phyloP scores from a whole-genome alignment of 2,797 vertebrate genomes.

The Microctenopoma steveboyesi region DNA sequence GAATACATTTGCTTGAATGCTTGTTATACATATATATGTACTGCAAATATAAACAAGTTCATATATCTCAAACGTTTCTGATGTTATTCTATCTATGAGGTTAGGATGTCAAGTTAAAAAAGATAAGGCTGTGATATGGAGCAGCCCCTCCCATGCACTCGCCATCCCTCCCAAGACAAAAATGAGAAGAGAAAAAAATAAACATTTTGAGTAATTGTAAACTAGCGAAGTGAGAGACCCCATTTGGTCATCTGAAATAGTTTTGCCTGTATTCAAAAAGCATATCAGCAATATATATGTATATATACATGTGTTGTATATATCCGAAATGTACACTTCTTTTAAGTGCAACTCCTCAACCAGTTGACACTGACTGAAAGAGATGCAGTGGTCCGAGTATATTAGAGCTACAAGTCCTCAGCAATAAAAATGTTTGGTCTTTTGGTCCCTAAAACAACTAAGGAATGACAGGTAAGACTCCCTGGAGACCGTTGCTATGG shows the following conservation, averaged over 20 bases:
- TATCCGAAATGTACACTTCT: slow-evolving; percentile 85
- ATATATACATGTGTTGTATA: slow-evolving; percentile 85
- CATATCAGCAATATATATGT: slow-evolving; percentile 92
- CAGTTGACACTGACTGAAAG: slow-evolving; percentile 89
- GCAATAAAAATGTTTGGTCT: slow-evolving; percentile 99
- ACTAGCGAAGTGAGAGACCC: slow-evolving; percentile 86
- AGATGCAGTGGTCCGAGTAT: slow-evolving; percentile 93
- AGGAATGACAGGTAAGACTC: slow-evolving; percentile 99
- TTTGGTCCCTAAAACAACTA: slow-evolving; percentile 99
- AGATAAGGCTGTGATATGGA: slow-evolving; percentile 87
- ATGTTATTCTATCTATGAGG: slow-evolving; percentile 92
- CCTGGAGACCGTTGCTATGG: slow-evolving; percentile 90
- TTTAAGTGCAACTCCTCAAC: slow-evolving; percentile 92
- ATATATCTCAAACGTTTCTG: slow-evolving; percentile 95
- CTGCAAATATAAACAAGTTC: slow-evolving; percentile 96
- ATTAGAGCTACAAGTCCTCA: slow-evolving; percentile 96
- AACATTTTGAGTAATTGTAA: slow-evolving; percentile 86
- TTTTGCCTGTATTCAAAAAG: slow-evolving; percentile 97
- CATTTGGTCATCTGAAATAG: slow-evolving; percentile 88
- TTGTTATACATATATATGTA: slow-evolving; percentile 96
- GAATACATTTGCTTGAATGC: slow-evolving; percentile 84
- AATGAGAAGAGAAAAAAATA: slow-evolving; percentile 82
- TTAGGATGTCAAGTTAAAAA: slow-evolving; percentile 86
- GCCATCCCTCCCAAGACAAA: slow-evolving; percentile 78
- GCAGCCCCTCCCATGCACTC: slow-evolving; percentile 86